Percentiles rank a stretch among this genome's conserved stretches.
These are phyloP conservation scores for Synanthedon myopaeformis DNA, from an alignment of 2,888 invertebrate genomes.

Conservation along the genomic window DNA sequence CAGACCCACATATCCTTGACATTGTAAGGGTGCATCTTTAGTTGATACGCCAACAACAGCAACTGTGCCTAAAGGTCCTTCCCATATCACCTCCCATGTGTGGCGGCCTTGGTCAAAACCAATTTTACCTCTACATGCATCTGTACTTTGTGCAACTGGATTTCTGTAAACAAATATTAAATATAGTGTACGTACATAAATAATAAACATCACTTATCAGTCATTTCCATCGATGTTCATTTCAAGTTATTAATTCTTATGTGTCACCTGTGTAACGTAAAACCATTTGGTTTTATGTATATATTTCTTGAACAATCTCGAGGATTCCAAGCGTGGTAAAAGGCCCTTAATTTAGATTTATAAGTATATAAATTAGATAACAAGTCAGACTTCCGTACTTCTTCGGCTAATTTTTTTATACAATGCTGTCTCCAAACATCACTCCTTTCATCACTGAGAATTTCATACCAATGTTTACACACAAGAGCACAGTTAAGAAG, in stretches of 20 bases:
- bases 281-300: conserved; percentile 96
- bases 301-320: conserved; percentile 97
- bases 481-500: conserved; percentile 90
- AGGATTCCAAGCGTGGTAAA: conserved; percentile 96
- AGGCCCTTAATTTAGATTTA: conserved; percentile 94
- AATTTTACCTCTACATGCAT: conserved; percentile 91
- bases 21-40: conserved; percentile 92
- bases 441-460: conserved; percentile 92
- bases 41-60: conserved; percentile 97
- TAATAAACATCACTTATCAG: background rate
- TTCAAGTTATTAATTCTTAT: background rate
- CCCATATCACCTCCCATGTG: conserved; percentile 99
- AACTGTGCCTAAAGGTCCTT: conserved; percentile 97
- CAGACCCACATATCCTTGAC: conserved; percentile 94
- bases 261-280: conserved; percentile 89
- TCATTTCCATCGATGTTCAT: no score
- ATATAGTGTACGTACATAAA: background rate
- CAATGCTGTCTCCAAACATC: conserved; percentile 96
- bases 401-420: conserved; percentile 86
- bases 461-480: conserved; percentile 93
- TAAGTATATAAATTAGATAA: conserved; percentile 89
- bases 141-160: conserved; percentile 98
- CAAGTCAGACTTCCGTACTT: conserved; percentile 88
- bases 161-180: conserved; percentile 70
- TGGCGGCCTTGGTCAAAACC: conserved; percentile 93